Conservation (phyloP, 2,888 invertebrate genomes). For the Dolichopus griseipennis region DNA sequence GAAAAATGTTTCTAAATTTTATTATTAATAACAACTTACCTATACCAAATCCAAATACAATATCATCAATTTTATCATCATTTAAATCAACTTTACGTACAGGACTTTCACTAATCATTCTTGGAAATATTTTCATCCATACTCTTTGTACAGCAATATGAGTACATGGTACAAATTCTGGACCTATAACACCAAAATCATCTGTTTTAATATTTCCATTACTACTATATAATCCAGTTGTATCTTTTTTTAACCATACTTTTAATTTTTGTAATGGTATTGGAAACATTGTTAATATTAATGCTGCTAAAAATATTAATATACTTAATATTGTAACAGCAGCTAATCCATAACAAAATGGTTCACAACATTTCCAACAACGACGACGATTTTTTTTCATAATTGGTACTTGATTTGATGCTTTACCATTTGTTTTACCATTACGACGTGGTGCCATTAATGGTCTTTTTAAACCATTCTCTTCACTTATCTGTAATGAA, state of each 20-base stretch:
- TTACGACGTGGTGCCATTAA: conserved; percentile 62
- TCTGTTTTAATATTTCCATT: conserved; percentile 12
- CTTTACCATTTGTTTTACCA: conserved; percentile 33
- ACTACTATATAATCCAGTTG: conserved; percentile 11
- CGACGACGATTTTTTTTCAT: conserved; percentile 44
- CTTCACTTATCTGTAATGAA: conserved; percentile 50
- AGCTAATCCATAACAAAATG: conserved; percentile 56
- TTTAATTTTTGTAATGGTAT: conserved; percentile 52
- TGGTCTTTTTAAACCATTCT: conserved; percentile 60
- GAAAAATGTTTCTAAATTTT: too few species aligned
- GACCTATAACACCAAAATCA: conserved; percentile 30
- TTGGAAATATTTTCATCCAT: conserved; percentile 61
- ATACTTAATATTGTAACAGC: conserved; percentile 53
- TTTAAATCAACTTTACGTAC: conserved; percentile 63
- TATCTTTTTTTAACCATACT: conserved; percentile 47
- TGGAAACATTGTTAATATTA: conserved; percentile 57
- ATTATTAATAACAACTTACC: conserved; percentile 42
- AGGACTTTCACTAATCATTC: conserved; percentile 64
- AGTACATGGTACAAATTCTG: conserved; percentile 40
- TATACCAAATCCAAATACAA: conserved; percentile 69
- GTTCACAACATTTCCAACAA: conserved; percentile 53
- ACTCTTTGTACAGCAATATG: conserved; percentile 44
- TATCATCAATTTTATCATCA: conserved; percentile 59
- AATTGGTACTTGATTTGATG: conserved; percentile 45
- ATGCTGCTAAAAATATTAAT: conserved; percentile 53